Evolutionary conservation across 2,888 invertebrate genomes (phyloP), one percentile per base, ranked within the genome.

Genomic region (Drosophila mimetica): DNA sequence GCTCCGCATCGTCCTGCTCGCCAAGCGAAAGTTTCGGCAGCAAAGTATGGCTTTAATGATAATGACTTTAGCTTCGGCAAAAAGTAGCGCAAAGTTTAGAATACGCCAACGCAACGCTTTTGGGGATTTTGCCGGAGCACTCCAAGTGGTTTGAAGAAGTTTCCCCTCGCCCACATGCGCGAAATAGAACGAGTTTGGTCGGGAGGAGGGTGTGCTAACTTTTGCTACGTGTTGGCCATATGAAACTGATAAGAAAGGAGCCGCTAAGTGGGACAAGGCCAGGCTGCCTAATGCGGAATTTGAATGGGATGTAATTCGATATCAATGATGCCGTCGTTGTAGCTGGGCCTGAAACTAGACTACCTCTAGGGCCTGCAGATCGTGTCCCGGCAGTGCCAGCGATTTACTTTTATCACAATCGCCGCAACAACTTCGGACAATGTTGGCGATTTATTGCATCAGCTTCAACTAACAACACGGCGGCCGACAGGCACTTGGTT

Each of bases 21-120:
- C 69, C 67, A 66, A 83, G 83, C 71, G 83, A 81, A 81, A 86
- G 86, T 86, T 81, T 64, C 59, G 57, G 54, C 65, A 72, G 70
- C 83, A 83, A 79, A 86, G 86, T 77, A 86, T 83, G 66, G 76
- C 86, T 86, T 83, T 83, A 83, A 83, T 83, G 83, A 83, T 83
- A 83, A 83, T 83, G 83, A 83, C 86, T 86, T 86, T 79, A 80
- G 86, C 77, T 55, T 8, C 72, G 72, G 55, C 74, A 77, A 77
- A 86, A 86, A 86, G 76, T 83, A 65, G 83, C 76, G 72, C 76
- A 84, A 86, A 82, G 76, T 75, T 83, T 86, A 81, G 79, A 86
- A 83, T 81, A 78, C 76, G 74, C 80, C 80, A 83, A 64, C 83
- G 73, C 73, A 86, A 79, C 74, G 81, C 81, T 86, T 79, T 77